Conservation (phyloP, 2,113 vertebrate genomes). For the Empidonax traillii region DNA sequence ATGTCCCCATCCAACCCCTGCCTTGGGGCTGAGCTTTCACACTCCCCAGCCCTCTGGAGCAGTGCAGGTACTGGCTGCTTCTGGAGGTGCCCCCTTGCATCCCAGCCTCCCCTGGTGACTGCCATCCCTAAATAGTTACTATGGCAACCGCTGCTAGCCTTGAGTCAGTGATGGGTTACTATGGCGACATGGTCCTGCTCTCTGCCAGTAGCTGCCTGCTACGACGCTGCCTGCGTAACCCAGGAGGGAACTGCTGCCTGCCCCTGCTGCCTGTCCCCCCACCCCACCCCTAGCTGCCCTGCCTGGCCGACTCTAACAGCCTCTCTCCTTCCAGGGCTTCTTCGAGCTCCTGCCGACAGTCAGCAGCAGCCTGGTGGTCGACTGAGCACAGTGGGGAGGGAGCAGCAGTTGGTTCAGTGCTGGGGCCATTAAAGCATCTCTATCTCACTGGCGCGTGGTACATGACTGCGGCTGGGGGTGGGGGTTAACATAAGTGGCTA, state of each 20-base stretch:
- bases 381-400: neutral
- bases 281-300: rapidly evolving
- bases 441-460: neutral
- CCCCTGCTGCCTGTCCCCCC: neutral
- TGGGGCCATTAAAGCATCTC: conserved; percentile 40
- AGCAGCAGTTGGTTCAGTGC: neutral
- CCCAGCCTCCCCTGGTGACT: neutral
- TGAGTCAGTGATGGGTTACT: conserved; percentile 62
- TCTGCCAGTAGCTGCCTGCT: neutral
- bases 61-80: neutral
- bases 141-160: conserved; percentile 57
- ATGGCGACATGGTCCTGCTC: conserved; percentile 41
- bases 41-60: neutral
- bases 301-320: neutral
- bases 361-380: conserved; percentile 79
- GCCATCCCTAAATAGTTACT: conserved; percentile 48
- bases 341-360: conserved; percentile 86
- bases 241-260: neutral
- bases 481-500: rapidly evolving
- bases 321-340: conserved; percentile 82
- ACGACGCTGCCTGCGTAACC: neutral
- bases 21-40: neutral
- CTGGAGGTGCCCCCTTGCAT: neutral
- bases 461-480: rapidly evolving
- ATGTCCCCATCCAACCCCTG: rapidly evolving